These are phyloP conservation scores for Sphenopsis melanotis DNA, from an alignment of 2,797 vertebrate species.

Conservation along the genomic window DNA sequence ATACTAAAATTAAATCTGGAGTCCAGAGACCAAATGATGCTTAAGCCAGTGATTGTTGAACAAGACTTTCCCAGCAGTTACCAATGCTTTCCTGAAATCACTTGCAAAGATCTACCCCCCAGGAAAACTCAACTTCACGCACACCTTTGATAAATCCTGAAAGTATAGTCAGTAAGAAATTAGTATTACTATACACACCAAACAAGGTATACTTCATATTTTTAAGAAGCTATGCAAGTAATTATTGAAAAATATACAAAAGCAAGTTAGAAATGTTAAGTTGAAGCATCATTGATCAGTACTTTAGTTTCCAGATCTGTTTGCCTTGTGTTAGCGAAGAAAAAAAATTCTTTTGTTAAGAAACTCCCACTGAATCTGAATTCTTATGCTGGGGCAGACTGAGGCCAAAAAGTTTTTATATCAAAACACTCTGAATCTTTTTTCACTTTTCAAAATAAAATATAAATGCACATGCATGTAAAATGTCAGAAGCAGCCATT, in stretches of 20 bases:
- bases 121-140: neutral
- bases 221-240: neutral
- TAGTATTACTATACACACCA: neutral
- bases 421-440: neutral
- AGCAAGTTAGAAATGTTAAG: neutral
- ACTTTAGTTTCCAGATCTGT: neutral
- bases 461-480: neutral
- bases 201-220: neutral
- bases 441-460: neutral
- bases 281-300: neutral
- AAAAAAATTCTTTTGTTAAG: neutral
- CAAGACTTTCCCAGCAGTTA: neutral
- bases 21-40: neutral
- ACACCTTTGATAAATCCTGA: neutral
- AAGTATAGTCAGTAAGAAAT: neutral
- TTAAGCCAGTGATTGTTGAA: neutral
- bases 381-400: neutral
- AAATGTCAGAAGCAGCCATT: neutral
- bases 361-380: neutral
- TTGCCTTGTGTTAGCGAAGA: neutral
- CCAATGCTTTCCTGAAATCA: neutral
- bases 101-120: neutral
- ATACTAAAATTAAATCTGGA: neutral
- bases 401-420: neutral
- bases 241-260: neutral